Evolutionary conservation across 1,140 invertebrate genomes (phyloP).

Genomic region (Musca domestica): DNA sequence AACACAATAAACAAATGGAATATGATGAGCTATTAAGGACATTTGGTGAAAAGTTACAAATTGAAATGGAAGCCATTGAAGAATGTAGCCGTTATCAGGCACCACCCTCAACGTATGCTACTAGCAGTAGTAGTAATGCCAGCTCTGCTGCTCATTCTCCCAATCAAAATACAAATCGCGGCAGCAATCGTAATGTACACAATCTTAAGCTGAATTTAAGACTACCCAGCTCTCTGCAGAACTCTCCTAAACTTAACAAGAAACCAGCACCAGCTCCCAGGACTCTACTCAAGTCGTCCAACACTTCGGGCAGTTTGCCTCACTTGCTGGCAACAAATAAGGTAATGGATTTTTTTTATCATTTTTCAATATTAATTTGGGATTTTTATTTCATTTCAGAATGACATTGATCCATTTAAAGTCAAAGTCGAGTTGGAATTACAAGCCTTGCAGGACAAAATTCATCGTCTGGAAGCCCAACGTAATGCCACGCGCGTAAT

Average conservation of each 20-base stretch:
- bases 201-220: constrained; percentile 48
- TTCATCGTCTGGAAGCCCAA: constrained; percentile 49
- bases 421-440: constrained; percentile 65
- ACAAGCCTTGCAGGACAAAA: constrained; percentile 41
- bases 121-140: not conserved
- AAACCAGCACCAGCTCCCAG: constrained; percentile 47
- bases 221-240: constrained; percentile 25
- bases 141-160: constrained; percentile 25
- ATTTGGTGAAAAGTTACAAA: constrained; percentile 50
- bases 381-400: constrained; percentile 62
- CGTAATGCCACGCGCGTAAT: constrained; percentile 51
- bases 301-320: not conserved
- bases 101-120: not conserved
- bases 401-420: too few relatives aligned
- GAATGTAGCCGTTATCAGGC: constrained; percentile 27
- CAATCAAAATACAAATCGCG: constrained; percentile 28
- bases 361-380: constrained; percentile 78
- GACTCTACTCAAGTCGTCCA: not conserved
- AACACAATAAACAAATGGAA: constrained; percentile 41
- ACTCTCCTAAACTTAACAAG: constrained; percentile 38
- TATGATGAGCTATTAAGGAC: constrained; percentile 52
- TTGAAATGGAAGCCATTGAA: constrained; percentile 35
- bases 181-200: constrained; percentile 46
- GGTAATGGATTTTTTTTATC: not conserved
- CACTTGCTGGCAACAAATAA: not conserved